Evolutionary conservation across 2,113 vertebrate species (phyloP).

Genomic region (Trochalopteron elliotii): DNA sequence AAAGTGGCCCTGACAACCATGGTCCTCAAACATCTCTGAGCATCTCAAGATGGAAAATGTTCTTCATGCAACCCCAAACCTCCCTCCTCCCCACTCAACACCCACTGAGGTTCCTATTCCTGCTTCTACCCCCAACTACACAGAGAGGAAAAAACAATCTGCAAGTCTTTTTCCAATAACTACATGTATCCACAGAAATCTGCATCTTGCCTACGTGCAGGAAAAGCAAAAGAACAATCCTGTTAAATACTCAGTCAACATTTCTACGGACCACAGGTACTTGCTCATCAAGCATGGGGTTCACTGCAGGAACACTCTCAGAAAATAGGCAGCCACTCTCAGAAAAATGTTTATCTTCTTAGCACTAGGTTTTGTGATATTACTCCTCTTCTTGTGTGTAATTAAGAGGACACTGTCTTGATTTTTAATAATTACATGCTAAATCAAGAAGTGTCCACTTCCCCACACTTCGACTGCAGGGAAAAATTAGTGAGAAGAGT

Average conservation of each 20-base stretch:
- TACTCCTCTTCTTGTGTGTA: background rate
- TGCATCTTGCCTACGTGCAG: background rate
- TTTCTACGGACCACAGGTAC: background rate
- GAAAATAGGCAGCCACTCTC: background rate
- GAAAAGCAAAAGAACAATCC: background rate
- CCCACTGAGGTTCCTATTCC: background rate
- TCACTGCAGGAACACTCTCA: background rate
- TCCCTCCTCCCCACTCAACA: background rate
- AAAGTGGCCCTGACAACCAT: background rate
- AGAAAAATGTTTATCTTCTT: background rate
- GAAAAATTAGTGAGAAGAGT: background rate
- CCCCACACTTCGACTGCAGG: background rate
- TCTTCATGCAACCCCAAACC: background rate
- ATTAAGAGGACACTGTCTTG: background rate
- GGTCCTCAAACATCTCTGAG: background rate
- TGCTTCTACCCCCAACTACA: background rate
- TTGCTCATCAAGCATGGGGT: background rate
- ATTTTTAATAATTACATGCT: conserved; percentile 6
- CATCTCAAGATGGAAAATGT: background rate
- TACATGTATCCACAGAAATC: background rate
- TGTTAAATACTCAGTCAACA: background rate
- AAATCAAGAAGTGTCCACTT: conserved; percentile 22
- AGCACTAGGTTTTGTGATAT: background rate
- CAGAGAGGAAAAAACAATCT: background rate
- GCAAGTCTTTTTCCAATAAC: background rate